A percentile compares a stretch with the other conserved stretches of the same genome.
Conservation (phyloP, 1,140 invertebrate species). For the Theocolax elegans region DNA sequence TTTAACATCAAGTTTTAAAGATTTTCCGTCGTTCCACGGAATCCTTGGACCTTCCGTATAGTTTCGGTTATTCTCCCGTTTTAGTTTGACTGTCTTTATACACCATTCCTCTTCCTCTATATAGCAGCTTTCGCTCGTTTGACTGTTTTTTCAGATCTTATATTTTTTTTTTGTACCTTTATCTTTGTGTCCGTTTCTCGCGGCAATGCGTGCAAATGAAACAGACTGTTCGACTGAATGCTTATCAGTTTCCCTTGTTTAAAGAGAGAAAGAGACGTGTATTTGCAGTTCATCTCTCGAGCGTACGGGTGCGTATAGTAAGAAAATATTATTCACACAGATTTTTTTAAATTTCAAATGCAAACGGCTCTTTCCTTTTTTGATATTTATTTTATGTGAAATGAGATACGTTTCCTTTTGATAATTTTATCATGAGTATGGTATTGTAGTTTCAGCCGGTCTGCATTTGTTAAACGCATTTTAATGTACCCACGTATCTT, state of each 20-base stretch:
- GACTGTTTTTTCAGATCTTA: not conserved
- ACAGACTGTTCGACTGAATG: not conserved
- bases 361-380: too few species aligned
- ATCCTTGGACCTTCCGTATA: constrained; percentile 22
- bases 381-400: too few species aligned
- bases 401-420: too few species aligned
- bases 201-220: not conserved
- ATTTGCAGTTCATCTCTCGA: not conserved
- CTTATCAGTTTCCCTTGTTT: not conserved
- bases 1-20: constrained; percentile 13
- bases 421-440: too few species aligned
- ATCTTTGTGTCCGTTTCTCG: constrained; percentile 18
- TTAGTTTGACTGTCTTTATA: constrained; percentile 17
- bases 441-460: too few species aligned
- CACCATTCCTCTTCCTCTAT: not conserved
- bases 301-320: too few species aligned
- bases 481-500: too few species aligned
- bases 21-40: constrained; percentile 22
- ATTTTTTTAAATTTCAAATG: too few species aligned
- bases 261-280: not conserved
- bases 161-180: constrained; percentile 6
- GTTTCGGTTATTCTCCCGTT: constrained; percentile 13
- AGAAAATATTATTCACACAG: not conserved
- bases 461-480: too few species aligned
- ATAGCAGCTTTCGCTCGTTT: too few species aligned